Conservation (phyloP, 2,888 invertebrate genomes). For the Salticus scenicus region DNA sequence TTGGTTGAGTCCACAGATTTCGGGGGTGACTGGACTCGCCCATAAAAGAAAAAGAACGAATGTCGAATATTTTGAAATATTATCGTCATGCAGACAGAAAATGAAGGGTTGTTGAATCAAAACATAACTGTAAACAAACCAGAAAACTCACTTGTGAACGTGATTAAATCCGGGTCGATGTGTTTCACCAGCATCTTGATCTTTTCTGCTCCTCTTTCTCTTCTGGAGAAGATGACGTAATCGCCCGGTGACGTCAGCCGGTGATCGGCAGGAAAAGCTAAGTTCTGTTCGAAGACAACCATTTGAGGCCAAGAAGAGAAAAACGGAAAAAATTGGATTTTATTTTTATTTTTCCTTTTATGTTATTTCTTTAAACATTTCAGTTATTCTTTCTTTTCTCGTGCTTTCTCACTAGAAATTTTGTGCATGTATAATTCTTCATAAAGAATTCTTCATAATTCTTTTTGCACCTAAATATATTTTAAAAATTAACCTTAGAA, state of each 20-base stretch:
- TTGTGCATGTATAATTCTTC: too few species aligned
- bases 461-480: too few species aligned
- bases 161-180: constrained; percentile 41
- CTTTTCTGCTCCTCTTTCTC: constrained; percentile 45
- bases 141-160: constrained; percentile 49
- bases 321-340: too few species aligned
- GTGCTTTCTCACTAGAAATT: too few species aligned
- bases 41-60: background rate
- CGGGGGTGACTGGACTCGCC: background rate
- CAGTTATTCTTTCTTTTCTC: too few species aligned
- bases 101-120: too few species aligned
- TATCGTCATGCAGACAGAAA: too few species aligned
- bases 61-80: background rate
- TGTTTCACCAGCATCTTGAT: constrained; percentile 29
- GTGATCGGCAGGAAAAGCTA: background rate
- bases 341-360: too few species aligned
- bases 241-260: constrained; percentile 36
- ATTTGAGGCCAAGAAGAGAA: background rate
- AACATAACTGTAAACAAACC: background rate
- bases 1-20: background rate
- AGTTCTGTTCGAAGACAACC: background rate
- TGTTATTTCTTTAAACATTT: too few species aligned
- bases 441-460: too few species aligned
- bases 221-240: constrained; percentile 46
- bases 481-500: too few species aligned